Base-by-base conservation (phyloP, 64 coral and sea anemone genomes). In the Stylophora pistillata region DNA sequence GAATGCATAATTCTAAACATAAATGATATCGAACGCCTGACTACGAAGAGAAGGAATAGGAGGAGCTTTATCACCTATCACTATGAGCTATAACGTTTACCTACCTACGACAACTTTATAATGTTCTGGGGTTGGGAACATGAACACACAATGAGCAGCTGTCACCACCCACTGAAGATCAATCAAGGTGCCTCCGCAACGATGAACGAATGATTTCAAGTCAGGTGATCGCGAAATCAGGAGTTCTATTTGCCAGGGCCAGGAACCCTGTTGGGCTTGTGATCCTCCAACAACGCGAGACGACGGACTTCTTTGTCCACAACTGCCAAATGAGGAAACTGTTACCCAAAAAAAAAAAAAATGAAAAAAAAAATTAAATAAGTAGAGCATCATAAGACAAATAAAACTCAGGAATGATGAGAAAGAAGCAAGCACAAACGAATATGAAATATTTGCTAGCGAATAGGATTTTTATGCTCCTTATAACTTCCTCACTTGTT, bases 211-310 rank as follows among this genome's bases (percentile, higher is more conserved):
- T 54, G 32, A 11, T 52, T 17, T 76, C 23, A 11, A 33, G 21
- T 33, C 62, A n/a, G 37, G 7, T 47, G 37, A 7, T 52, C 59
- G 17, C 25, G 53, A 56, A 0, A 14, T n/a, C 55, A 86, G 71
- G 29, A 92, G 86, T 18, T 92, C 90, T 12, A 77, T 89, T 55
- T 91, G 94, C 94, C 94, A 95, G 2, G 89, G 94, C 94, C 89
- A 95, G 0, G 85, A 83, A 29, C 87, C 76, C 0, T 68, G 89
- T 28, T 81, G 0, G 1, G 89, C 94, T 0, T 88, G 47, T 1
- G 53, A 12, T 31, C 94, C 94, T 0, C 70, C 89, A 9, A 95
- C 81, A 2, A 95, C 76, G 23, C 89, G 66, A 15, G 81, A 52
- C 18, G 26, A n/a, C 21, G 64, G n/a, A n/a, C 25, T 68, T 68